Evolutionary conservation across 2,888 invertebrate genomes (phyloP), one percentile per base, ranked within the genome.

Genomic region (Dynastes maya): DNA sequence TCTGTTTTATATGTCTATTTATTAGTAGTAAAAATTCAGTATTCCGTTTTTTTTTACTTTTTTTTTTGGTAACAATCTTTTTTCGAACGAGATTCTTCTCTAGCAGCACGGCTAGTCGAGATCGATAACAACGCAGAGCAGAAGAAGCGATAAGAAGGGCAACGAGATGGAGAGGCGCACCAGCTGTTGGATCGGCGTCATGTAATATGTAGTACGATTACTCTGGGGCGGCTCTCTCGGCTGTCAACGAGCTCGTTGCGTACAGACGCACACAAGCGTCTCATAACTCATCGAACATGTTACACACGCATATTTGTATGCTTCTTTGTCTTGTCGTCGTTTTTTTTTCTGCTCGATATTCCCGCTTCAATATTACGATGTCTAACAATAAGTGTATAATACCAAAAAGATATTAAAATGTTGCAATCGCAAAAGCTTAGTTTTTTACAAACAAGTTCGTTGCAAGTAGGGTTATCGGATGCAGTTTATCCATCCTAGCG

Each of bases 121-220:
- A 45, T 45, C 45, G 45, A 45, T 45, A 45, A 11, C 45, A 11
- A 45, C 32, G 45, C 45, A 45, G 45, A 45, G 45, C 45, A 11
- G 1, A 45, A 45, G 22, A 29, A n/a, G 64, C 64, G 16, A 8
- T 49, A 22, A 68, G 2, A 45, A 51, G 11, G 29, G 49, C 49
- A 49, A 29, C 51, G 51, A 45, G 67, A 67, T 37, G 67, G 37
- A 67, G 22, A 40, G 40, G 29, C 45, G 45, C 45, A 45, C 45
- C 76, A 76, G 76, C 65, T 76, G 67, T 67, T 65, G 67, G 51
- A 63, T 40, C 37, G 65, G 27, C 68, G 83, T 82, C 83, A 84
- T 84, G 83, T 84, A 84, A 84, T 84, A 84, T 84, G 83, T 83
- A 67, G 40, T 51, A 84, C 82, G 83, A 84, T 84, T 84, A 84